Conservation (phyloP, 2,888 invertebrate genomes). For the Lepetodrilus schrolli region DNA sequence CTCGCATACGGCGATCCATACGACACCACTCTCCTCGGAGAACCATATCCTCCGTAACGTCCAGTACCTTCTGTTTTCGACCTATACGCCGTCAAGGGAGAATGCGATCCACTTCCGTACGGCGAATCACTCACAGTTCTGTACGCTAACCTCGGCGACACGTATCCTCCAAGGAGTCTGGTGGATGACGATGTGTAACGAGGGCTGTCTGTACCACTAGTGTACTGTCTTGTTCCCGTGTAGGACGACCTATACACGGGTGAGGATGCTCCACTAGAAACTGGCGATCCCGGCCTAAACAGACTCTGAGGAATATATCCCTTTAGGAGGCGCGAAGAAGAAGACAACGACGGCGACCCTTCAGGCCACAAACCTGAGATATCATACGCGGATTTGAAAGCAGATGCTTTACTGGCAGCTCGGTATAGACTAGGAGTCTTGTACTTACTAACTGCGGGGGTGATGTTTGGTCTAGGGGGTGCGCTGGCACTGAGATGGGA, state of each 20-base stretch:
- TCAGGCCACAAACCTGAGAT: background rate
- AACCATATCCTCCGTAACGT: background rate
- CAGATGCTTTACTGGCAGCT: constrained; percentile 1
- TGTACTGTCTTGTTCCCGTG: background rate
- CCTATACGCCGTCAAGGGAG: background rate
- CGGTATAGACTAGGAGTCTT: background rate
- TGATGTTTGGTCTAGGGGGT: constrained; percentile 6
- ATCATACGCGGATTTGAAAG: background rate
- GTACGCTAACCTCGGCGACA: background rate
- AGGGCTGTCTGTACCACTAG: background rate
- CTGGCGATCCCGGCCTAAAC: background rate
- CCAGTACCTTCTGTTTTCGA: background rate
- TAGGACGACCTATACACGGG: background rate
- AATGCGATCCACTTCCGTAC: background rate
- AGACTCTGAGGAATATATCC: constrained; percentile 13
- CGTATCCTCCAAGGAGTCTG: constrained; percentile 2
- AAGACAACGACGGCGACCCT: too few species aligned
- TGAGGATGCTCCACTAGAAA: background rate
- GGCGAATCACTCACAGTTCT: background rate
- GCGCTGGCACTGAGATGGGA: constrained; percentile 10
- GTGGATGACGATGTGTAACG: background rate
- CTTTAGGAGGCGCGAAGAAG: constrained; percentile 4
- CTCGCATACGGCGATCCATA: constrained; percentile 14
- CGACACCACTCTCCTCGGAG: background rate
- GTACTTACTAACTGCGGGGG: background rate